Conservation (phyloP, 2,888 invertebrate genomes). For the Cantharis rustica region DNA sequence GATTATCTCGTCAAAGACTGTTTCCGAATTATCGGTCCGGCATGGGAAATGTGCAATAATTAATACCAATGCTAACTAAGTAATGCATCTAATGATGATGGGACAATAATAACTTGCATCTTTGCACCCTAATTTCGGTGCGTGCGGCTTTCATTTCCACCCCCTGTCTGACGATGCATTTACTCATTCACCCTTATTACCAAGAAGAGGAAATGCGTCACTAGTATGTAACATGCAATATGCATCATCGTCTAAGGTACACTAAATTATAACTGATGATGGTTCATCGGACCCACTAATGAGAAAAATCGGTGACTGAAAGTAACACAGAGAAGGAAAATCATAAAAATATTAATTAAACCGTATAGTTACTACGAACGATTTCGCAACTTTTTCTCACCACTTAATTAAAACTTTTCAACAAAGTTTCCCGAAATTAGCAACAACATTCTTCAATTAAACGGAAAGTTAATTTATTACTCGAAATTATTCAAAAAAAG, state of each 20-base stretch:
- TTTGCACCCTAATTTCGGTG: conserved; percentile 14
- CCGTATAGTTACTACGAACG: conserved; percentile 2
- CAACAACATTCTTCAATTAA: conserved; percentile 33
- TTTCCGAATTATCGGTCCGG: neutral
- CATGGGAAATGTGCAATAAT: neutral
- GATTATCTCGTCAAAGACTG: neutral
- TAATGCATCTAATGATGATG: conserved; percentile 17
- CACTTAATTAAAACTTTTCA: conserved; percentile 31
- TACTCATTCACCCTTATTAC: conserved; percentile 8
- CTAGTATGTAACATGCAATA: conserved; percentile 24
- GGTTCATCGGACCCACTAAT: neutral
- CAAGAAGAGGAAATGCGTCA: conserved; percentile 28
- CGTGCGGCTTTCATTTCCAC: conserved; percentile 7
- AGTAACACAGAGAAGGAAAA: neutral
- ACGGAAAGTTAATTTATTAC: conserved; percentile 27
- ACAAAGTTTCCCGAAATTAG: conserved; percentile 20
- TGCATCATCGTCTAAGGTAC: conserved; percentile 17
- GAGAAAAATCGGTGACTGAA: neutral
- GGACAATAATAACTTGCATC: conserved; percentile 17
- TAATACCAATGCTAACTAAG: neutral
- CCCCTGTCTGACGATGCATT: conserved; percentile 16
- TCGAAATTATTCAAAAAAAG: neutral
- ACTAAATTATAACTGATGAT: neutral
- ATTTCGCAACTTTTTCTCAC: conserved; percentile 9
- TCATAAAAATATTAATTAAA: conserved; percentile 25